Evolutionary conservation across 2,797 vertebrate species (phyloP), one percentile per base, ranked within the genome.

Genomic region (Tragelaphus eurycerus): DNA sequence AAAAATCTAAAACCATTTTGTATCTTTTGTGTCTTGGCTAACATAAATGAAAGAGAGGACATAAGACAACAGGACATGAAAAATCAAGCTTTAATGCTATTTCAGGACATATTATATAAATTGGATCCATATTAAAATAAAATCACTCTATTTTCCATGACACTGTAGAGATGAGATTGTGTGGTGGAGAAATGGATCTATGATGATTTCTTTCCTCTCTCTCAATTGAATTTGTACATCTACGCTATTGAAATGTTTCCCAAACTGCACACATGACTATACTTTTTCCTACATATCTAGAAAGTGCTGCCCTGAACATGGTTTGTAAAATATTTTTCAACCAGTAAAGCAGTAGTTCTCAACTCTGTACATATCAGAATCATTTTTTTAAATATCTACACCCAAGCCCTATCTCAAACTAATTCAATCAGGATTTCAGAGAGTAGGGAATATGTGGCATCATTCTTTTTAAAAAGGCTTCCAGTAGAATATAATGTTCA

Each of bases 81-180:
- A 82, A 78, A 31, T 62, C 6, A 52, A 87, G 15, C 7, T 54
- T 84, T 52, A 95, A 64, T 57, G 16, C 76, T 90, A 71, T 88
- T 95, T 96, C 34, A 92, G 62, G 38, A 95, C 7, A 38, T 38
- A 83, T 43, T 55, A 62, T 84, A 5, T 90, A 97, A 96, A 82
- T 15, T 60, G 17, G 25, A 78, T 81, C 59, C 46, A 76, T 57
- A 90, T 76, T 92, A 89, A 92, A 86, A 95, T 82, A 43, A 78
- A 90, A 12, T 91, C 16, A 76, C 11, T 52, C 10, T 2, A 52
- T 54, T 84, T 88, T 76, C 64, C 60, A 71, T 84, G 76, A 55
- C 29, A 92, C 17, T 15, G 2, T n/a, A 79, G 21, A 82, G 27
- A 93, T 64, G 78, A 87, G 83, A 86, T 16, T 7, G 13, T 55